Base-by-base conservation (phyloP, 2,113 vertebrate genomes). In the Psittacula cyanocephala region DNA sequence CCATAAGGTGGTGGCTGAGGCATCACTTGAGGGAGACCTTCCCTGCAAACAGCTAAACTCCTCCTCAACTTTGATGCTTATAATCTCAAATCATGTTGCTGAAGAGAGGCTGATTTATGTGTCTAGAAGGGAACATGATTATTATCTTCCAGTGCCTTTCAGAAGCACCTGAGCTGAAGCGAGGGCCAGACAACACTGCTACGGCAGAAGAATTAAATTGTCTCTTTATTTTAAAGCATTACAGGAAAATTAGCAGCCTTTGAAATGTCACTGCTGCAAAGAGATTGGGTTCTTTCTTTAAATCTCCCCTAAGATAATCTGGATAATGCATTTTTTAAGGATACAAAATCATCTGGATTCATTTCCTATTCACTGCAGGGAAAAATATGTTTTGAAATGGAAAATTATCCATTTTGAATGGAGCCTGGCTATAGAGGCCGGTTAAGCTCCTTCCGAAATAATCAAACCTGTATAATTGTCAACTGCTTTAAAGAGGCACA, bases 161-260 rank as follows among this genome's bases (percentile, higher is more conserved):
- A 49, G 82, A 31, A 88, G 76, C 82, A 90, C 82, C 96, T 84
- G 90, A 93, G 60, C 86, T 64, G 78, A 41, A 79, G 70, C 35
- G 17, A 44, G 57, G 78, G 43, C 47, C 69, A 62, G 81, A 52
- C 76, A 39, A 23, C 17, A 14, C 68, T 27, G 68, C 82, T 77
- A 2, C 79, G 64, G 24, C 76, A 23, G 89, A 68, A 69, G 79
- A 93, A 82, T 77, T 74, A 82, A 96, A 89, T 67, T 69, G 88
- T 47, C 52, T 72, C 68, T 88, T 86, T 77, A 70, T 92, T 97
- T 97, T 88, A 95, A 91, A 82, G 81, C 4, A 3, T 87, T 9
- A 20, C 86, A 91, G 85, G 57, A 91, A 97, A 97, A 97, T 96
- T 93, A 97, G 91, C 81, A 95, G 74, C 79, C 92, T 94, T 94